Evolutionary conservation across 2,797 vertebrate species (phyloP).

Genomic region (Holocentrus rufus): DNA sequence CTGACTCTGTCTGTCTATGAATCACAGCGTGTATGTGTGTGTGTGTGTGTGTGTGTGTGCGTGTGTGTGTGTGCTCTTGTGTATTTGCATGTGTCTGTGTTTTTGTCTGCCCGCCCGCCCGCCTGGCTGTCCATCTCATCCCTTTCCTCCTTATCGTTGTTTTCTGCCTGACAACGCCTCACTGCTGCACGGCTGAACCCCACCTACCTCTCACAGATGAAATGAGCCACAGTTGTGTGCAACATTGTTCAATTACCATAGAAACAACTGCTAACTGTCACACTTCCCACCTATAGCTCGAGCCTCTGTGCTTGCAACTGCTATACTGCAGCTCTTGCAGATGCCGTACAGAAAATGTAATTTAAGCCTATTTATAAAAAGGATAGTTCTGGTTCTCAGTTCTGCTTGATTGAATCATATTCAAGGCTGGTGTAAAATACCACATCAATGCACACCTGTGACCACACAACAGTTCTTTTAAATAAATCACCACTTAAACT

Average conservation of each 20-base stretch:
- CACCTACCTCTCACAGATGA: slow-evolving; percentile 1
- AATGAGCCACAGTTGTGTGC: background rate
- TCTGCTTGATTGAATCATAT: slow-evolving; percentile 49
- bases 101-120: slow-evolving; percentile 49
- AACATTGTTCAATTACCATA: background rate
- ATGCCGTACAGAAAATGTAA: slow-evolving; percentile 1
- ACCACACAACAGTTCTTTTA: too few relatives aligned
- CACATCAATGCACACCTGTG: slow-evolving; percentile 58
- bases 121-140: slow-evolving; percentile 52
- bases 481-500: slow-evolving; percentile 28
- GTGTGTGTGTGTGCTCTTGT: slow-evolving; percentile 16
- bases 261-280: too few relatives aligned
- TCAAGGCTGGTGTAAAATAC: slow-evolving; percentile 42
- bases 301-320: too few relatives aligned
- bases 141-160: slow-evolving; percentile 42
- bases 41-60: slow-evolving; percentile 38
- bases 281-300: too few relatives aligned
- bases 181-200: slow-evolving; percentile 1
- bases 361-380: slow-evolving; percentile 19
- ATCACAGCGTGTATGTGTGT: slow-evolving; percentile 66
- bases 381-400: slow-evolving; percentile 7
- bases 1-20: slow-evolving; percentile 70
- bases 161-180: slow-evolving; percentile 36
- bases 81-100: slow-evolving; percentile 43
- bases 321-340: background rate